phyloP scores from a whole-genome alignment of 2,888 invertebrate species.

The Troides aeacus region DNA sequence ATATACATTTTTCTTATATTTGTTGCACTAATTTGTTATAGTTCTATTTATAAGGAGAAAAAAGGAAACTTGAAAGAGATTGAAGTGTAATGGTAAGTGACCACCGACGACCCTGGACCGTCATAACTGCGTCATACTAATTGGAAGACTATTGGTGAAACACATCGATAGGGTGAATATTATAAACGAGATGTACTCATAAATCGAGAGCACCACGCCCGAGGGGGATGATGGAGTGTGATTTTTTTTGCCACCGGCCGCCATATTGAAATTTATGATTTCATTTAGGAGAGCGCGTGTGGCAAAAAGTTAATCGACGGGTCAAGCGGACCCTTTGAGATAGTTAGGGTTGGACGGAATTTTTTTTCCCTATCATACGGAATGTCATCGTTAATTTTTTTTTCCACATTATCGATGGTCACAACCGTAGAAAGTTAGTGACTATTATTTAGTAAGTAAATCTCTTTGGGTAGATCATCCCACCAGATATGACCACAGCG shows the following conservation, averaged over 20 bases:
- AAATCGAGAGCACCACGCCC: constrained; percentile 61
- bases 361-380: constrained; percentile 16
- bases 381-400: constrained; percentile 26
- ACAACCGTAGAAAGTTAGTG: background rate
- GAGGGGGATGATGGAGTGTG: constrained; percentile 51
- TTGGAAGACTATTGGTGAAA: too few relatives aligned
- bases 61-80: too few relatives aligned
- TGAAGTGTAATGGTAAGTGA: too few relatives aligned
- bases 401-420: constrained; percentile 8
- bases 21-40: too few relatives aligned
- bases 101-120: too few relatives aligned
- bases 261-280: constrained; percentile 69
- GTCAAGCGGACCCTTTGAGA: constrained; percentile 39
- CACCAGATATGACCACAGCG: too few relatives aligned
- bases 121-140: too few relatives aligned
- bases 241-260: constrained; percentile 63
- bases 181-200: constrained; percentile 63
- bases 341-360: constrained; percentile 23
- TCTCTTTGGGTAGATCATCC: too few relatives aligned
- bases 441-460: too few relatives aligned
- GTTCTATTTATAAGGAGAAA: too few relatives aligned
- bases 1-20: too few relatives aligned
- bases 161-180: background rate
- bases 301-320: constrained; percentile 72
- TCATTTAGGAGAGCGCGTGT: constrained; percentile 59